phyloP scores from a whole-genome alignment of 1,140 invertebrate genomes.

The Aleiodes sp. region DNA sequence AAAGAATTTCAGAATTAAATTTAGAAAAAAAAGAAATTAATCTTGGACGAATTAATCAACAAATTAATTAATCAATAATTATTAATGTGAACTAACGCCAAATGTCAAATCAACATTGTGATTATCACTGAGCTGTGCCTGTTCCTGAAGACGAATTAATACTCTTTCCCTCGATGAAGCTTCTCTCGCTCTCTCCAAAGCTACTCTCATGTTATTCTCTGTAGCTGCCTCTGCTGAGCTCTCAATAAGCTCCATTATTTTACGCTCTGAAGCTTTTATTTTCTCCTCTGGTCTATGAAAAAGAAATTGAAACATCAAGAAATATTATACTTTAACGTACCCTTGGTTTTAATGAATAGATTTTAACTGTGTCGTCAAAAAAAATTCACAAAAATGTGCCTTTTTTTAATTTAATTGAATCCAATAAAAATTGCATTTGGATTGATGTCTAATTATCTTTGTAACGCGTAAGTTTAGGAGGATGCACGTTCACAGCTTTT shows the following conservation, averaged over 20 bases:
- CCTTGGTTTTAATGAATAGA: too few species aligned
- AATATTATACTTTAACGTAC: too few species aligned
- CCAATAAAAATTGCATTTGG: too few species aligned
- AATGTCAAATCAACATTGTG: slow-evolving; percentile 95
- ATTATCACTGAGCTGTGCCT: slow-evolving; percentile 84
- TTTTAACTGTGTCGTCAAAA: too few species aligned
- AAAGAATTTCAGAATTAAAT: background rate
- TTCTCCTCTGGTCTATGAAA: slow-evolving; percentile 88
- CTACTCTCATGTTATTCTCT: slow-evolving; percentile 71
- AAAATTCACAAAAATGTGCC: too few species aligned
- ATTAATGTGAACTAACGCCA: too few species aligned
- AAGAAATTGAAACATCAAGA: too few species aligned
- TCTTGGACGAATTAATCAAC: too few species aligned
- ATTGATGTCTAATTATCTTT: too few species aligned
- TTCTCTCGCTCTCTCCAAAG: slow-evolving; percentile 95
- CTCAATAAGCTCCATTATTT: slow-evolving; percentile 83
- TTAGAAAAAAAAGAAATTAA: slow-evolving; percentile 2
- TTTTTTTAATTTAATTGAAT: too few species aligned
- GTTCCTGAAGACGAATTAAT: slow-evolving; percentile 90
- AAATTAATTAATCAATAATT: slow-evolving; percentile 58
- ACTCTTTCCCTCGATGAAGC: slow-evolving; percentile 91
- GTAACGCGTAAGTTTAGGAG: too few species aligned
- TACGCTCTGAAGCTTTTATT: slow-evolving; percentile 81
- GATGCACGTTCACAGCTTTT: too few species aligned
- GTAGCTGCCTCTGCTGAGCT: slow-evolving; percentile 62